Conservation (phyloP, 2,797 vertebrate species). For the Lates japonicus region DNA sequence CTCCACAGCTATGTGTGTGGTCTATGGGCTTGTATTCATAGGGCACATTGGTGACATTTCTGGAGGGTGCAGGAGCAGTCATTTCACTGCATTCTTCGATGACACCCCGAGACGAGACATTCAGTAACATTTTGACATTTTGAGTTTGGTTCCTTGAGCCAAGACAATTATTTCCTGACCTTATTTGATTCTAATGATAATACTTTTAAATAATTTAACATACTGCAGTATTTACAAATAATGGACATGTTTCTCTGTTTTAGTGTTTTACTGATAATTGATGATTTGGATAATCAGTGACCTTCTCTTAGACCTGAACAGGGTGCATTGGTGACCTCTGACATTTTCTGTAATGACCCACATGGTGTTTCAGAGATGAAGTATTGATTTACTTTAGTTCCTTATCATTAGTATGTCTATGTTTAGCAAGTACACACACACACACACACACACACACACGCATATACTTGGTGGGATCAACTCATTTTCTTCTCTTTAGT, state of each 20-base stretch:
- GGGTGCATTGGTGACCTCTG: slow-evolving; percentile 20
- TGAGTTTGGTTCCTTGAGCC: not conserved
- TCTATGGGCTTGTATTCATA: not conserved
- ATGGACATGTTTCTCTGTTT: not conserved
- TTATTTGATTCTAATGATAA: not conserved
- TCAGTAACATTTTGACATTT: slow-evolving; percentile 4
- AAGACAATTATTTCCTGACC: not conserved
- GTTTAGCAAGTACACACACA: slow-evolving; percentile 2
- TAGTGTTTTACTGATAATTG: slow-evolving; percentile 2
- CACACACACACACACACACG: not conserved
- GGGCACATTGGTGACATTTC: not conserved
- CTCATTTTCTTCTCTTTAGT: slow-evolving; percentile 3
- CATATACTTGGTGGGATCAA: not conserved
- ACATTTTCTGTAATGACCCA: slow-evolving; percentile 44
- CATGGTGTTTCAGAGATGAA: slow-evolving; percentile 12
- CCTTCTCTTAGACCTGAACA: slow-evolving; percentile 29
- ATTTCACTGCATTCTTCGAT: not conserved
- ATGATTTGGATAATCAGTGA: slow-evolving; percentile 26
- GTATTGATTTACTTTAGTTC: slow-evolving; percentile 28
- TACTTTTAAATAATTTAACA: not conserved
- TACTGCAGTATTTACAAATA: not conserved
- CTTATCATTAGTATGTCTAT: slow-evolving; percentile 4
- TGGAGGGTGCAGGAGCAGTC: not conserved
- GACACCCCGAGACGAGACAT: not conserved
- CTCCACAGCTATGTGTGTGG: not conserved